A percentile compares a stretch with the other conserved stretches of the same genome.
Evolutionary conservation across 2,797 vertebrate species (phyloP).

Genomic region (Merluccius polli): DNA sequence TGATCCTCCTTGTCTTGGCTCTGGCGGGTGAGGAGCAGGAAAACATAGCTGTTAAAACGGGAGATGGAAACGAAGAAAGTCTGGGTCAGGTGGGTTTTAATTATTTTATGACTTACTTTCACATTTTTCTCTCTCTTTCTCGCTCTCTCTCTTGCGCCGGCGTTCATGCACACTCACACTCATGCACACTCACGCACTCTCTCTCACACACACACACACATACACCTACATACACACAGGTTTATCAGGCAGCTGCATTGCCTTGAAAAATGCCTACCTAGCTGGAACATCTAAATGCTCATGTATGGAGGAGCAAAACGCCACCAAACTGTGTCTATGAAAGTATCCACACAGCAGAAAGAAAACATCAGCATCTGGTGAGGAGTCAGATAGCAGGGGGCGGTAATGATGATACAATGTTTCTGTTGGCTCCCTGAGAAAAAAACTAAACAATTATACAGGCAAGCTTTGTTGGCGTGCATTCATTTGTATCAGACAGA

Average conservation of each 20-base stretch:
- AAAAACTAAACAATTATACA: not conserved
- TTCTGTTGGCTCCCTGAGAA: not conserved
- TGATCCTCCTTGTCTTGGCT: slow-evolving; percentile 56
- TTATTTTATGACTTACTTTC: too few relatives aligned
- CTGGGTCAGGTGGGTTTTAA: slow-evolving; percentile 19
- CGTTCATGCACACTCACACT: not conserved
- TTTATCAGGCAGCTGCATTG: too few relatives aligned
- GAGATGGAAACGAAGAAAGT: slow-evolving; percentile 21
- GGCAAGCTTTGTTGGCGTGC: not conserved
- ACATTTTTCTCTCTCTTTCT: slow-evolving; percentile 4
- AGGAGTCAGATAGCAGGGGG: not conserved
- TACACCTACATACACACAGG: not conserved
- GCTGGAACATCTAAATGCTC: not conserved
- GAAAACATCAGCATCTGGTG: not conserved
- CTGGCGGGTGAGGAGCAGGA: slow-evolving; percentile 35
- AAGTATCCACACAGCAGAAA: not conserved
- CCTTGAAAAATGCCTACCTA: not conserved
- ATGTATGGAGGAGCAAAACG: not conserved
- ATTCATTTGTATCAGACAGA: not conserved
- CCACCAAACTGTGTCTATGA: not conserved
- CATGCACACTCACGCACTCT: not conserved
- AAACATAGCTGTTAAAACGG: slow-evolving; percentile 33
- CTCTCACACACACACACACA: not conserved
- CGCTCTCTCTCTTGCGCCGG: not conserved
- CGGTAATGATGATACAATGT: not conserved